phyloP scores from a whole-genome alignment of 2,888 invertebrate species.

The Xestia ashworthii region DNA sequence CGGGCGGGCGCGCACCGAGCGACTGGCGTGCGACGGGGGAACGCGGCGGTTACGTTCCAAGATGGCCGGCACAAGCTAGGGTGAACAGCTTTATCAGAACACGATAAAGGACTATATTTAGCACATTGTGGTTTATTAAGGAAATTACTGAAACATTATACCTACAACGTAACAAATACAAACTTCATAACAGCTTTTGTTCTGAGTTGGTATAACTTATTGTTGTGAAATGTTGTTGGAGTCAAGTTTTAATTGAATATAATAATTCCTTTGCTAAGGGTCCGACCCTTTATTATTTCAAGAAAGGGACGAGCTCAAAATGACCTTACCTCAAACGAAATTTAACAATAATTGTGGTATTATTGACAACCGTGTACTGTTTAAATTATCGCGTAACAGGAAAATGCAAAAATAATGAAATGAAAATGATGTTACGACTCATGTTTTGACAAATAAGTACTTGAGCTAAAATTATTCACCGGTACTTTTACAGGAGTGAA shows the following conservation, averaged over 20 bases:
- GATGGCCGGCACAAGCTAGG: conserved; percentile 78
- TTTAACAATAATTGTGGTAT: background rate
- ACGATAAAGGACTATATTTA: conserved; percentile 57
- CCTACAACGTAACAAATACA: too few species aligned
- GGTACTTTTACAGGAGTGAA: background rate
- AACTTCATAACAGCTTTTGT: background rate
- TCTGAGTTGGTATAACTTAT: conserved; percentile 6
- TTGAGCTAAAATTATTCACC: background rate
- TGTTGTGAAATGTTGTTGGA: background rate
- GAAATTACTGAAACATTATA: conserved; percentile 13
- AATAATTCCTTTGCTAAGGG: background rate
- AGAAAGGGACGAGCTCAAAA: background rate
- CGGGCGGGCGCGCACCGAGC: conserved; percentile 82
- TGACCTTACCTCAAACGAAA: background rate
- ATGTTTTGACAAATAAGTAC: background rate
- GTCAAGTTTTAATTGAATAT: background rate
- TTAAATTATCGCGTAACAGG: background rate
- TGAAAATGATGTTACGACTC: background rate
- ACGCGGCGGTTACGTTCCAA: conserved; percentile 84
- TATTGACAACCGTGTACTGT: background rate
- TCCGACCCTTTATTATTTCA: background rate
- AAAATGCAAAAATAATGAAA: background rate
- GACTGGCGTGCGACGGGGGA: conserved; percentile 84
- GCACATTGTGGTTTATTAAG: conserved; percentile 26
- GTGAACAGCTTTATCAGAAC: conserved; percentile 67